A percentile compares a stretch with the other conserved stretches of the same genome.
Conservation (phyloP, 2,113 vertebrate genomes). For the Rhea americana region DNA sequence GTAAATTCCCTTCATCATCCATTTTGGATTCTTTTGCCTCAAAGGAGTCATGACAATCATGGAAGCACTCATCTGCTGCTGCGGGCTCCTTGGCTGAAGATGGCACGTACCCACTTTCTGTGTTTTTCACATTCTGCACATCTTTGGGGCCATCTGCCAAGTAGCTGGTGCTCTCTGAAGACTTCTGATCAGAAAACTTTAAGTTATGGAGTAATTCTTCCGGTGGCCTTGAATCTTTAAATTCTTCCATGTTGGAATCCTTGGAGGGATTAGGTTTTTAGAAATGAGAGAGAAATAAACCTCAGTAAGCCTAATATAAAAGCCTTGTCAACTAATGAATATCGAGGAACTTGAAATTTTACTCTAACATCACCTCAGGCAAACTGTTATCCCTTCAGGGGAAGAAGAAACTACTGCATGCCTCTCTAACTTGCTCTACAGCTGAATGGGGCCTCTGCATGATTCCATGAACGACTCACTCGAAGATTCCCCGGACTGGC, state of each 20-base stretch:
- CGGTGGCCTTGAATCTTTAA: slow-evolving; percentile 43
- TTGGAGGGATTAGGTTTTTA: not conserved
- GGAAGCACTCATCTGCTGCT: slow-evolving; percentile 75
- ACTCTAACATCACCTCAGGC: rapidly evolving
- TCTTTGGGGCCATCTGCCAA: not conserved
- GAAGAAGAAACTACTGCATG: rapidly evolving
- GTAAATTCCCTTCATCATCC: slow-evolving; percentile 44
- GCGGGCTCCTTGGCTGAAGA: not conserved
- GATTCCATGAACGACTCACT: rapidly evolving
- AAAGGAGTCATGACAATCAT: slow-evolving; percentile 76
- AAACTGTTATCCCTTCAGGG: not conserved
- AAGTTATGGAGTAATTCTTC: slow-evolving; percentile 66
- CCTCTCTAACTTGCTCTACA: rapidly evolving
- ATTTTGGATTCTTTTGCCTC: slow-evolving; percentile 36
- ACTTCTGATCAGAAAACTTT: slow-evolving; percentile 64
- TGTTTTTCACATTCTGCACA: not conserved
- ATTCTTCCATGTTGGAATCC: slow-evolving; percentile 64
- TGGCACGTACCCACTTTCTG: not conserved
- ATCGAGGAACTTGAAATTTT: not conserved
- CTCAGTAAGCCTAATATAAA: rapidly evolving
- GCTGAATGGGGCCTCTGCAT: rapidly evolving
- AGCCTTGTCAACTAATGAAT: rapidly evolving
- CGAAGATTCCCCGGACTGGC: rapidly evolving
- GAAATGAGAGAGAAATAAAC: not conserved
- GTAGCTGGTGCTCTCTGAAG: not conserved